Evolutionary conservation across 1,140 invertebrate species (phyloP).

Genomic region (Drosophila navojoa): DNA sequence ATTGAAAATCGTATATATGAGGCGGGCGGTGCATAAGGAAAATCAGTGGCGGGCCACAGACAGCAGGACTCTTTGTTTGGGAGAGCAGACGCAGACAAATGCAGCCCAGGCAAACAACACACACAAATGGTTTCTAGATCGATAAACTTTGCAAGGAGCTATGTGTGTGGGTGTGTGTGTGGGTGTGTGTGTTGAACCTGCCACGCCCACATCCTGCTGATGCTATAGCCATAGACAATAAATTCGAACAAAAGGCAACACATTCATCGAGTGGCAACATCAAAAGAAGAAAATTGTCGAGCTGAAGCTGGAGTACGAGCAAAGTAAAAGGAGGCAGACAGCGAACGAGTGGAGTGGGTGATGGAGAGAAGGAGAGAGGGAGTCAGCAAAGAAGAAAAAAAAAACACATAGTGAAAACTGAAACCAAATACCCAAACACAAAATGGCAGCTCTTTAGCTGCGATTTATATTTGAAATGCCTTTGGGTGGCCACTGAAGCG

Average conservation of each 20-base stretch:
- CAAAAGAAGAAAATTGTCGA: constrained; percentile 45
- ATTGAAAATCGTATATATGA: constrained; percentile 14
- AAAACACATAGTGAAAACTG: constrained; percentile 52
- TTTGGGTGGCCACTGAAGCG: constrained; percentile 63
- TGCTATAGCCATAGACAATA: constrained; percentile 64
- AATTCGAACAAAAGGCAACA: constrained; percentile 74
- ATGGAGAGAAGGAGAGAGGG: no score
- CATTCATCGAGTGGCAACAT: constrained; percentile 66
- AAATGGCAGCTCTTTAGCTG: constrained; percentile 66
- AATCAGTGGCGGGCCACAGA: constrained; percentile 9
- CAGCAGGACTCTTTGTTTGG: no score
- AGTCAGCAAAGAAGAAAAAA: no score
- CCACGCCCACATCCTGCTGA: constrained; percentile 11
- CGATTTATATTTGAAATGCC: constrained; percentile 70
- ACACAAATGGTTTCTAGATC: constrained; percentile 56
- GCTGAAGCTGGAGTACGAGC: constrained; percentile 14
- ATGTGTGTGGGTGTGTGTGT: constrained; percentile 54
- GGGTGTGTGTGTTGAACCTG: constrained; percentile 51
- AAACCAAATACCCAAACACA: constrained; percentile 64
- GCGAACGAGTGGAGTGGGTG: constrained; percentile 1
- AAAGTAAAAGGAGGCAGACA: background rate
- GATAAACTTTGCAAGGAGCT: constrained; percentile 61
- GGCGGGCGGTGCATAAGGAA: constrained; percentile 12
- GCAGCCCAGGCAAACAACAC: constrained; percentile 42
- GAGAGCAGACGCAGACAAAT: constrained; percentile 20